Evolutionary conservation across 2,888 invertebrate genomes (phyloP).

Genomic region (Philereme transversata): DNA sequence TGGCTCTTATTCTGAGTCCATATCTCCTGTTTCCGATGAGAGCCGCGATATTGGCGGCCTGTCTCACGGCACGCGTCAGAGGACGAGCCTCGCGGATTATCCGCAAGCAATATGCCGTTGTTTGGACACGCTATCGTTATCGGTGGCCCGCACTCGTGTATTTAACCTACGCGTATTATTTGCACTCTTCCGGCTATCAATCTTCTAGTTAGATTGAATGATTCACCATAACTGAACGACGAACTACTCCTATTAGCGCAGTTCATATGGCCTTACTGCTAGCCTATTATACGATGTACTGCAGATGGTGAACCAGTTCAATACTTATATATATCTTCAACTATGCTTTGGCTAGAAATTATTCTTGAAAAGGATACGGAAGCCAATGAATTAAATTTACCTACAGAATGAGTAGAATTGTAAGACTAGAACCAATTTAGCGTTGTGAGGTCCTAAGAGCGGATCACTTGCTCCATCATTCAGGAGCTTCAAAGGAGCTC

Average conservation of each 20-base stretch:
- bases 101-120: slow-evolving; percentile 54
- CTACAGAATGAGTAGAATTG: not conserved
- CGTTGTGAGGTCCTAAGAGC: slow-evolving; percentile 49
- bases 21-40: slow-evolving; percentile 30
- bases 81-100: slow-evolving; percentile 56
- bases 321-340: too few relatives aligned
- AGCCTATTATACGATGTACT: too few relatives aligned
- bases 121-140: slow-evolving; percentile 61
- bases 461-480: slow-evolving; percentile 61
- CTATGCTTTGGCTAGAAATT: not conserved
- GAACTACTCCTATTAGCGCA: not conserved
- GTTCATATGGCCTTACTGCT: too few relatives aligned
- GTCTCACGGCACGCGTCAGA: slow-evolving; percentile 52
- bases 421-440: slow-evolving; percentile 50
- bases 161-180: slow-evolving; percentile 45
- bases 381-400: not conserved
- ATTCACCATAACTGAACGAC: not conserved
- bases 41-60: slow-evolving; percentile 1
- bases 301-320: too few relatives aligned
- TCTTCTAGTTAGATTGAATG: not conserved
- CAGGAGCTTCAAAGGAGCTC: slow-evolving; percentile 55
- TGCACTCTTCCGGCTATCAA: not conserved
- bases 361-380: not conserved
- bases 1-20: slow-evolving; percentile 13
- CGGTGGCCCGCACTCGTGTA: slow-evolving; percentile 46